phyloP scores from a whole-genome alignment of 2,113 vertebrate genomes.

The Castor canadensis region DNA sequence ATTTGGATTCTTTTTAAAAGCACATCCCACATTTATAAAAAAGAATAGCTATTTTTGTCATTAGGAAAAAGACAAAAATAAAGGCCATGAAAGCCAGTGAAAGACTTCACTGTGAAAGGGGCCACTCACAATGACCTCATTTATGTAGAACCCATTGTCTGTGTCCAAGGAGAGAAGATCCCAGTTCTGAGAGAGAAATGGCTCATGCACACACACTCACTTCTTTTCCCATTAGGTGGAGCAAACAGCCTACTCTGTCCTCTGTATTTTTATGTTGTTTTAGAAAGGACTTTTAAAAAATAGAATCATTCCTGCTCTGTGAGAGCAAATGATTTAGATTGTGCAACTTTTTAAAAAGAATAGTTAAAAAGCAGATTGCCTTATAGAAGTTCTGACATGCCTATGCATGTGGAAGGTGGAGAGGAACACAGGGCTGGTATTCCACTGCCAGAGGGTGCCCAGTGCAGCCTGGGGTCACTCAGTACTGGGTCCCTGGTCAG shows the following conservation, averaged over 20 bases:
- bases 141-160: neutral
- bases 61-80: neutral
- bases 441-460: neutral
- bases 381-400: neutral
- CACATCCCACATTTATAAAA: neutral
- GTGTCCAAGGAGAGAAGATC: neutral
- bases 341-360: neutral
- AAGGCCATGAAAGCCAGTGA: neutral
- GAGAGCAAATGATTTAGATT: neutral
- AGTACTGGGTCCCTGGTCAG: neutral
- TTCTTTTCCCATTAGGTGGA: constrained; percentile 55
- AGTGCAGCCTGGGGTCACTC: neutral
- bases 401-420: neutral
- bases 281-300: neutral
- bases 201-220: neutral
- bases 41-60: neutral
- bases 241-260: constrained; percentile 43
- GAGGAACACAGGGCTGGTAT: rapidly evolving
- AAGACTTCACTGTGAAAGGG: neutral
- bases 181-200: neutral
- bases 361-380: neutral
- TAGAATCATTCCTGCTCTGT: neutral
- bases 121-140: neutral
- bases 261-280: neutral
- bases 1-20: neutral